Conservation (phyloP, 2,797 vertebrate species). For the Lagodon rhomboides region DNA sequence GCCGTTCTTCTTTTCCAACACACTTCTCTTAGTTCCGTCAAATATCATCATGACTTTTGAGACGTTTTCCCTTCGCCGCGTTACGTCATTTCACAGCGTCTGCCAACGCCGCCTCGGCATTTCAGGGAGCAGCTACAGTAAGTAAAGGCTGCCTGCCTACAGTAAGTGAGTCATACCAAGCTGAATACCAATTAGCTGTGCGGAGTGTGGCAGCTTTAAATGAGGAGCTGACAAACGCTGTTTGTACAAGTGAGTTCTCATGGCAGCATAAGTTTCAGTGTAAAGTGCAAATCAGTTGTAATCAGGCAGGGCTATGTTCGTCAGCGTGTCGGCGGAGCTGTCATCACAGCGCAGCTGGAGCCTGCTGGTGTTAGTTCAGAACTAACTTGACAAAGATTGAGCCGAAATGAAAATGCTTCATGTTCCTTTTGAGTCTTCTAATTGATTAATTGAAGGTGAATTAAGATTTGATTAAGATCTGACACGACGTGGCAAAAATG, state of each 20-base stretch:
- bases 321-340: not conserved
- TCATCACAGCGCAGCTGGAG: conserved; percentile 12
- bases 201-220: conserved; percentile 47
- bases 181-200: conserved; percentile 50
- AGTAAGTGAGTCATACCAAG: conserved; percentile 61
- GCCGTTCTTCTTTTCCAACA: conserved; percentile 3
- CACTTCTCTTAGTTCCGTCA: conserved; percentile 21
- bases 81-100: conserved; percentile 31
- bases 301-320: not conserved
- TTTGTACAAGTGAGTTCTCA: conserved; percentile 32
- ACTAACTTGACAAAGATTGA: not conserved
- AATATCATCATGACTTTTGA: conserved; percentile 25
- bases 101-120: not conserved
- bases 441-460: not conserved
- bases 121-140: conserved; percentile 25
- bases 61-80: not conserved
- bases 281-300: conserved; percentile 35
- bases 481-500: too few species aligned
- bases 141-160: conserved; percentile 46
- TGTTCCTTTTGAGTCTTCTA: not conserved
- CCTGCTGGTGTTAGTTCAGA: not conserved
- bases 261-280: conserved; percentile 32
- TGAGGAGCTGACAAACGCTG: conserved; percentile 41
- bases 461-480: not conserved
- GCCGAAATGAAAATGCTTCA: not conserved